Base-by-base conservation (phyloP, 1,140 invertebrate species). In the Amphibalanus amphitrite region DNA sequence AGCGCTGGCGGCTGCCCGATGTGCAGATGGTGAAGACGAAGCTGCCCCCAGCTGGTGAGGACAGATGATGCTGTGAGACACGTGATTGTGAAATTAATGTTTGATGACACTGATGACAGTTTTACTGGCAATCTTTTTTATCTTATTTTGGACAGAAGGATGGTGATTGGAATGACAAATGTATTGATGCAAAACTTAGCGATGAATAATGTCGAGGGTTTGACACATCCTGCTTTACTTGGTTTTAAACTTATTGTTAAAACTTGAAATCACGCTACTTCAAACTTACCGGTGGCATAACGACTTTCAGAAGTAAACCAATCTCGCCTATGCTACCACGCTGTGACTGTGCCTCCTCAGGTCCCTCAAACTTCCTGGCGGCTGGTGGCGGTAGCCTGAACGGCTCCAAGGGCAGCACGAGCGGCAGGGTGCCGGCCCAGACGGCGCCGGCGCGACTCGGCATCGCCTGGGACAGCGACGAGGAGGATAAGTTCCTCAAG, bases 1-100 rank as follows among this genome's bases (percentile, higher is more conserved):
- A 88, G 76, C 82, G 83, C 72, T 93, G 90, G 88, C 82, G 83
- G 74, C 75, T 93, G 71, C 91, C 91, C 0, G 86, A 88, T 73
- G 74, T 90, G 59, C 75, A 82, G 0, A 79, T 86, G 1, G 79
- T 83, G n/a, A 83, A 85, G 76, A 89, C 86, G 15, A 86, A 86
- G 79, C 79, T 91, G 68, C 89, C 89, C 47, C 84, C 86, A 47
- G 83, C 86, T 75, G 85, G 84, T 83, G 75, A 74, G 73, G 71
- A n/a, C n/a, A 40, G 30, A n/a, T n/a, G n/a, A n/a, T n/a, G n/a
- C n/a, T n/a, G n/a, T n/a, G n/a, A n/a, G n/a, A n/a, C n/a, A n/a
- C n/a, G n/a, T n/a, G n/a, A n/a, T n/a, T n/a, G n/a, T n/a, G n/a
- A n/a, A n/a, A n/a, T n/a, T n/a, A n/a, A n/a, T n/a, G n/a, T n/a